Conservation (phyloP, 2,113 vertebrate genomes). For the Mobula birostris region DNA sequence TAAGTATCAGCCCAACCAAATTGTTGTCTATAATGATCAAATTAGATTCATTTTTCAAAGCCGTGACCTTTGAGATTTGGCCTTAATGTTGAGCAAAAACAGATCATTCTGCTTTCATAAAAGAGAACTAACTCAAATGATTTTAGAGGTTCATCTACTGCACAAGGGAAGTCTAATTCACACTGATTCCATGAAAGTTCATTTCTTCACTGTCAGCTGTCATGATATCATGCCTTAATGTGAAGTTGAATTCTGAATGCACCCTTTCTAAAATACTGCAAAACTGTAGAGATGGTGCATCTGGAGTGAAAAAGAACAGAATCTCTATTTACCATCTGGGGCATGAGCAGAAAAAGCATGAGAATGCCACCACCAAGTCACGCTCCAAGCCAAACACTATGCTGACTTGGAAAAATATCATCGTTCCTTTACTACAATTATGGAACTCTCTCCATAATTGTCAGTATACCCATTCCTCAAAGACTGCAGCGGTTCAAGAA, state of each 20-base stretch:
- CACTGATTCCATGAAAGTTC: background rate
- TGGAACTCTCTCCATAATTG: no score
- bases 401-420: no score
- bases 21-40: background rate
- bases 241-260: background rate
- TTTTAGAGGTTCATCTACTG: background rate
- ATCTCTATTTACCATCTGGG: no score
- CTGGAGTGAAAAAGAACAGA: no score
- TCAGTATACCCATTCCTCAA: no score
- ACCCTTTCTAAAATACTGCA: background rate
- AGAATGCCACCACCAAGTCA: no score
- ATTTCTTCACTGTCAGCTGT: background rate
- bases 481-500: no score
- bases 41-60: background rate
- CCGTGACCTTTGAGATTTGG: background rate
- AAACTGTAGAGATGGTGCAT: no score
- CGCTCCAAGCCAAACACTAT: no score
- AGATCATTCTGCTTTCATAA: background rate
- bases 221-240: background rate
- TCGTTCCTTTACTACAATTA: no score
- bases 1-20: background rate
- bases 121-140: background rate
- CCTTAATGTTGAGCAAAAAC: background rate
- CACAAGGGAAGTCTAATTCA: background rate
- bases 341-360: no score